A percentile compares a stretch with the other conserved stretches of the same genome.
These are phyloP conservation scores for Scelioninae gen. 1 DNA, from an alignment of 2,888 invertebrate genomes.

Conservation along the genomic window DNA sequence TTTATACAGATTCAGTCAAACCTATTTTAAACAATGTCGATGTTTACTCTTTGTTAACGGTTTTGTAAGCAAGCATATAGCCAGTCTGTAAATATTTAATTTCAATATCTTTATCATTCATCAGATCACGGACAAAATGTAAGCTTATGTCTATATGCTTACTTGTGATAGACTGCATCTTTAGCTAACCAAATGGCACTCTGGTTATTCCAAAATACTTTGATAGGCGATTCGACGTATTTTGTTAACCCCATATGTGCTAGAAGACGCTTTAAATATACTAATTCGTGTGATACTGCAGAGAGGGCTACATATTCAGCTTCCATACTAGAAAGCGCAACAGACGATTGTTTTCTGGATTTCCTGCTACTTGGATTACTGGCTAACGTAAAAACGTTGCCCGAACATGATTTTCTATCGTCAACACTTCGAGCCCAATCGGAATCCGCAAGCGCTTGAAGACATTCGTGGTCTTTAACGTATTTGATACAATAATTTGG, in stretches of 20 bases:
- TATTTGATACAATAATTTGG: constrained; percentile 64
- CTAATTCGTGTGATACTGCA: constrained; percentile 27
- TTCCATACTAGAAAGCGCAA: constrained; percentile 21
- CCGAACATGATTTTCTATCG: constrained; percentile 11
- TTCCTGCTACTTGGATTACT: constrained; percentile 12
- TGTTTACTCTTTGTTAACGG: constrained; percentile 24
- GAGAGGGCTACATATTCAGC: constrained; percentile 38
- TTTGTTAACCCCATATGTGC: constrained; percentile 39
- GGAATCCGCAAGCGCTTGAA: constrained; percentile 38
- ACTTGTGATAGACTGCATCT: constrained; percentile 34
- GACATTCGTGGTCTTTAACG: constrained; percentile 3
- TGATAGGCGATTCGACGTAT: constrained; percentile 23
- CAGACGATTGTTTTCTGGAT: constrained; percentile 9
- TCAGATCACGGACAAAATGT: constrained; percentile 19
- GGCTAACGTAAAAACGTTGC: background rate
- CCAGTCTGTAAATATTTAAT: constrained; percentile 36
- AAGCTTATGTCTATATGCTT: constrained; percentile 48
- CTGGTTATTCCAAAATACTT: constrained; percentile 37
- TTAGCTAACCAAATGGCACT: constrained; percentile 14
- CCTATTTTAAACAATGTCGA: background rate
- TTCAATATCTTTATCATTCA: background rate
- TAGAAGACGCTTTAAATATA: constrained; percentile 11
- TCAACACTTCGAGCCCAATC: constrained; percentile 9
- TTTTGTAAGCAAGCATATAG: constrained; percentile 51
- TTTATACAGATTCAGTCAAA: background rate